Base-by-base conservation (phyloP, 2,888 invertebrate genomes). In the Amphipyra berbera region DNA sequence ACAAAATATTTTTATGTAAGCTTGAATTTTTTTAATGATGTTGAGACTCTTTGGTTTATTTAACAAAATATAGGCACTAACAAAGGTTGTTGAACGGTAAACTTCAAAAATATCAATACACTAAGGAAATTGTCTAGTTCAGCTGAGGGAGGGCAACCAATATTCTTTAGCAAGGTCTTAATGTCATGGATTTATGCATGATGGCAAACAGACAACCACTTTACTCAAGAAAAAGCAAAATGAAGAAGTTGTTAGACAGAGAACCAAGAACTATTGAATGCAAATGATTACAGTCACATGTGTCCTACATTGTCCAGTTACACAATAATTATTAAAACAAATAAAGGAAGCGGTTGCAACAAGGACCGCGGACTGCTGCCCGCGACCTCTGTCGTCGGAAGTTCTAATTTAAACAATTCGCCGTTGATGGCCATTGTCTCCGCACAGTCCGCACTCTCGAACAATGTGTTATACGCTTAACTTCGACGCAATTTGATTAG, bases 341-440 rank as follows among this genome's bases (percentile, higher is more conserved):
- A 74, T 72, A 68, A 76, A 71, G 74, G 78, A 74, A 74, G 57
- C 61, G 15, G 27, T 56, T 35, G 55, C 62, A 53, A 41, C 54
- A 59, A 65, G 78, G 70, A 57, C 52, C 58, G 33, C 56, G 45
- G 55, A 41, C 57, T 46, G 42, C 57, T 50, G 42, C 12, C 52
- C 49, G 58, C 73, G 78, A 76, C 79, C 76, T 76, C 69, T 61
- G 60, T 55, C 59, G 70, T 78, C 88, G 91, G 91, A 92, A 89
- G 90, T 89, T 72, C 86, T 79, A 91, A 91, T 91, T 91, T 88
- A 91, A 89, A 88, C 89, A 90, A 89, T 88, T 87, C 84, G 61
- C 73, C 71, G 79, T 61, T 75, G 62, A 73, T 70, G 76, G 62
- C 77, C 79, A 86, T 89, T 88, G 89, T 89, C 82, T 78, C 82